A percentile compares a stretch with the other conserved stretches of the same genome.
Evolutionary conservation across 2,888 invertebrate genomes (phyloP).

Genomic region (Drosophila formosana): DNA sequence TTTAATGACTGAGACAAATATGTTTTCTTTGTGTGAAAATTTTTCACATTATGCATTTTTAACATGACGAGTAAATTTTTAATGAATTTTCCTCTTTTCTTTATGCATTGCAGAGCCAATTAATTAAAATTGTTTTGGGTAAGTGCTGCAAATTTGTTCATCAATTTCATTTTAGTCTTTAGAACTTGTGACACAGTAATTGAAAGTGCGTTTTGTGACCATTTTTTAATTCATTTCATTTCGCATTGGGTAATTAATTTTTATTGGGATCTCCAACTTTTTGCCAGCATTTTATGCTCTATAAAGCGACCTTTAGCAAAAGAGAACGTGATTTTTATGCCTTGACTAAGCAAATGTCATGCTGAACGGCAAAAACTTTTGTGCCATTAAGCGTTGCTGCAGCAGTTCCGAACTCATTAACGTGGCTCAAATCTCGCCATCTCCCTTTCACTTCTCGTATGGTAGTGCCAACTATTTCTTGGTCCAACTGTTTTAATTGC

Average conservation of each 20-base stretch:
- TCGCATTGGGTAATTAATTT: background rate
- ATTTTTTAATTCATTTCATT: background rate
- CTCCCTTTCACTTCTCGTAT: background rate
- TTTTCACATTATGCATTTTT: slow-evolving; percentile 31
- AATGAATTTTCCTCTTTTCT: slow-evolving; percentile 29
- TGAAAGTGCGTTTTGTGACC: background rate
- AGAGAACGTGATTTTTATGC: background rate
- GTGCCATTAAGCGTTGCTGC: slow-evolving; percentile 25
- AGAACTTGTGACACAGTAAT: background rate
- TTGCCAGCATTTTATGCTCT: background rate
- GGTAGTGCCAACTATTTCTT: slow-evolving; percentile 29
- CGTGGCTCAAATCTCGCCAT: background rate
- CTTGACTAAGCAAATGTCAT: background rate
- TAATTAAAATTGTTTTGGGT: slow-evolving; percentile 46
- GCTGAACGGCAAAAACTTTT: slow-evolving; percentile 12
- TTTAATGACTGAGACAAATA: slow-evolving; percentile 22
- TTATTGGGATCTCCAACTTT: background rate
- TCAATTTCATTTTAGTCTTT: slow-evolving; percentile 11
- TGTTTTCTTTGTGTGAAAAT: slow-evolving; percentile 26
- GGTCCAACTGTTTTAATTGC: slow-evolving; percentile 67
- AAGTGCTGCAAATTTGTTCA: slow-evolving; percentile 36
- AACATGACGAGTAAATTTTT: slow-evolving; percentile 25
- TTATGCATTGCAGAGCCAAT: slow-evolving; percentile 51
- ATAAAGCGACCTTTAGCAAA: background rate
- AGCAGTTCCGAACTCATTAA: slow-evolving; percentile 36